A percentile compares a stretch with the other conserved stretches of the same genome.
phyloP scores from a whole-genome alignment of 2,113 vertebrate species.

The Hyla sarda region DNA sequence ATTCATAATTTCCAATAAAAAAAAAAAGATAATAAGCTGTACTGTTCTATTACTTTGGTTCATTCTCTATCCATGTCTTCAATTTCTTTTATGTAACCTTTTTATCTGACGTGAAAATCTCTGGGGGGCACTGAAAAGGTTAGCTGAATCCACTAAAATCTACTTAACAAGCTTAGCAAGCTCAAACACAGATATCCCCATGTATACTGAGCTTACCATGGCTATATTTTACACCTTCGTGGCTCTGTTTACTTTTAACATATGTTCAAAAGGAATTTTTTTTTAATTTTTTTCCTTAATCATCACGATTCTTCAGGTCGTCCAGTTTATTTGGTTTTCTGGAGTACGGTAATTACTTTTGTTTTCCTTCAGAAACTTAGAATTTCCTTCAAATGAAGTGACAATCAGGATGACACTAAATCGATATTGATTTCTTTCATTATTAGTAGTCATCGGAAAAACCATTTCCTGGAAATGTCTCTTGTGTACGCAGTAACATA shows the following conservation, averaged over 20 bases:
- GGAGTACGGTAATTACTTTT: neutral
- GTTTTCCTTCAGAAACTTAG: neutral
- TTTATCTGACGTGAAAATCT: neutral
- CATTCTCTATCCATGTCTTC: neutral
- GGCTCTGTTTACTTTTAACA: neutral
- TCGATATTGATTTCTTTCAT: constrained; percentile 18
- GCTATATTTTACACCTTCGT: neutral
- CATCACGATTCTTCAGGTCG: neutral
- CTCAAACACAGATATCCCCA: neutral
- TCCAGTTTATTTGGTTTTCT: neutral
- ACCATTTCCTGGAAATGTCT: neutral
- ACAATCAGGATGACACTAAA: neutral
- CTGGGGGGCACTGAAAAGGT: neutral
- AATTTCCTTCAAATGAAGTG: neutral
- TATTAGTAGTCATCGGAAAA: neutral
- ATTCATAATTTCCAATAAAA: neutral
- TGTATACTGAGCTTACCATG: neutral
- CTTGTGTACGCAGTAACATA: neutral
- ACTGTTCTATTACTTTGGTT: neutral
- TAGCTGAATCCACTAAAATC: neutral
- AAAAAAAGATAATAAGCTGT: neutral
- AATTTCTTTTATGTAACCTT: neutral
- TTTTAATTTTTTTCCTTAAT: neutral
- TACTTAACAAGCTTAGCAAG: constrained; percentile 12
- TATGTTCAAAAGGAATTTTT: neutral